Conservation (phyloP, 1,140 invertebrate species). For the Polyergus mexicanus region DNA sequence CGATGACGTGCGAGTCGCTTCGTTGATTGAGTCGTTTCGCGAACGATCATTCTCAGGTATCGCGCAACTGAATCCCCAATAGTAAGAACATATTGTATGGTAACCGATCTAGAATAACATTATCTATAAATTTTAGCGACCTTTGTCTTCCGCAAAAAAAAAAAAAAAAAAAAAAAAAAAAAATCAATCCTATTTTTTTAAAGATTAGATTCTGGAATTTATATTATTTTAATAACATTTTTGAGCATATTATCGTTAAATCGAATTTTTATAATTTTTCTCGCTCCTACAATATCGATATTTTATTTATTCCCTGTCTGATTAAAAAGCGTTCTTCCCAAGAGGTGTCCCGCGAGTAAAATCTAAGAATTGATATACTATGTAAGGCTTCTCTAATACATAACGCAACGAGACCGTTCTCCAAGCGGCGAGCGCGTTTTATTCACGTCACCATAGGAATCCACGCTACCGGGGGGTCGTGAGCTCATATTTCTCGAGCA, state of each 20-base stretch:
- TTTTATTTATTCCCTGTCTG: neutral
- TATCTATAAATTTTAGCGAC: slow-evolving; percentile 12
- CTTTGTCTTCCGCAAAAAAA: neutral
- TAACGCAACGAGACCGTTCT: slow-evolving; percentile 46
- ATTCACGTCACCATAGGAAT: slow-evolving; percentile 80
- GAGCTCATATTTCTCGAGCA: slow-evolving; percentile 82
- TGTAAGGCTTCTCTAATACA: slow-evolving; percentile 50
- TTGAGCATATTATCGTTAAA: neutral
- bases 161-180: too few relatives aligned
- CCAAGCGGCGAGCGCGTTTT: slow-evolving; percentile 66
- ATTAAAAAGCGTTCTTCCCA: neutral
- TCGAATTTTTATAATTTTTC: neutral
- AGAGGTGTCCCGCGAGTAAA: neutral
- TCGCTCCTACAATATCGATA: neutral
- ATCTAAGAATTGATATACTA: slow-evolving; percentile 44
- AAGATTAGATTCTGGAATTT: neutral
- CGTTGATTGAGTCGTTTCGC: slow-evolving; percentile 72
- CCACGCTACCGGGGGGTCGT: slow-evolving; percentile 78
- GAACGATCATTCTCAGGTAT: slow-evolving; percentile 61
- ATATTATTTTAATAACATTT: slow-evolving; percentile 4
- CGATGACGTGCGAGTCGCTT: slow-evolving; percentile 55
- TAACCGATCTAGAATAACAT: slow-evolving; percentile 70
- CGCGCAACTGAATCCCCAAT: slow-evolving; percentile 65
- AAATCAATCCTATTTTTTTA: neutral
- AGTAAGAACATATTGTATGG: slow-evolving; percentile 73